Base-by-base conservation (phyloP, 2,888 invertebrate species). In the Euclidia mi region DNA sequence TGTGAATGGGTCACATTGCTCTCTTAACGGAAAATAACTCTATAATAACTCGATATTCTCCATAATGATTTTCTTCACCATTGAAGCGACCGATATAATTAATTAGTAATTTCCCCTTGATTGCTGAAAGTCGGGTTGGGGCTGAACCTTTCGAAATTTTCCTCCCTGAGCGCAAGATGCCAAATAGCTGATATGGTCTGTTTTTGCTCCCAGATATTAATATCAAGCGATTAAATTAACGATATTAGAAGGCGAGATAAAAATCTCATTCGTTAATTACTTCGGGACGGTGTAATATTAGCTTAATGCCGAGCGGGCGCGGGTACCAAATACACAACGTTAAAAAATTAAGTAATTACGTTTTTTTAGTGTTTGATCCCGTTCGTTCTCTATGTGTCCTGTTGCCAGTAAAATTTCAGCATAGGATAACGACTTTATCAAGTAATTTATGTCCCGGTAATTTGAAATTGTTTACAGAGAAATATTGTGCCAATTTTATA, bases 261-360 rank as follows among this genome's bases (percentile, higher is more conserved):
- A 85, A 84, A 82, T 77, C 80, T 74, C 80, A 86, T 85, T 86
- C 82, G 75, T 66, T 84, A 85, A 85, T 84, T 80, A 79, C 71
- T 65, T 71, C 71, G 72, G 70, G 46, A 14, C 29, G 42, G 29
- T 14, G 48, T 52, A 59, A 61, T 59, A 65, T 58, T 55, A 60
- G 61, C 63, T 55, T 61, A 55, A 47, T 64, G 57, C 44, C 44
- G 50, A 59, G 29, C 42, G 34, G 28, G 12, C 51, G 32, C 12
- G 56, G 34, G 52, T 48, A 56, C 56, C 48, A 35, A 59, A 69
- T 41, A 55, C 31, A 64, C 56, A 44, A 53, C 48, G 53, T 44
- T 43, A 43, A 56, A 65, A 65, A 63, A 72, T 69, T 73, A 66
- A 73, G 63, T 73, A 73, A 73, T 62, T 72, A 69, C 40, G 41